These are phyloP conservation scores for Amphiprion clarkii DNA, from an alignment of 2,797 vertebrate species.

Conservation along the genomic window DNA sequence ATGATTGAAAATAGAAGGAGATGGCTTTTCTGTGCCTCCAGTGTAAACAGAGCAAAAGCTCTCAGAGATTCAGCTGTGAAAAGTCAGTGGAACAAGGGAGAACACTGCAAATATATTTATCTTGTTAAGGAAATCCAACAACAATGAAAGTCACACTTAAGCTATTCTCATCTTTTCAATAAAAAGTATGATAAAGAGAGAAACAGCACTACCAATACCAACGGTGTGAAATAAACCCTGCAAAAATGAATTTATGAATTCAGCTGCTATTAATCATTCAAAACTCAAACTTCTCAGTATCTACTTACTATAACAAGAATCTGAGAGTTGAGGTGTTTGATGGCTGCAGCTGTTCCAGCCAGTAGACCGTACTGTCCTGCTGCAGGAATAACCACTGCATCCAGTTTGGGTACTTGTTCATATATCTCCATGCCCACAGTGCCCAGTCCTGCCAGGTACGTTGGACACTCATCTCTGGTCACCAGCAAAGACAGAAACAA, in stretches of 20 bases:
- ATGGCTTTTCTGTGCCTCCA: conserved; percentile 10
- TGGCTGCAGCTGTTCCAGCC: conserved; percentile 88
- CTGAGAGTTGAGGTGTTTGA: conserved; percentile 90
- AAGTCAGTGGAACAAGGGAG: conserved; percentile 10
- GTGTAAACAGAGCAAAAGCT: conserved; percentile 43
- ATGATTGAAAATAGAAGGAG: conserved; percentile 7
- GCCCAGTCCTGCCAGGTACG: conserved; percentile 91
- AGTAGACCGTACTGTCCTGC: conserved; percentile 89
- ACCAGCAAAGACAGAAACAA: conserved; percentile 10
- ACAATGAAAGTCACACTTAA: conserved; percentile 27
- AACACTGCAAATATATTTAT: conserved; percentile 32
- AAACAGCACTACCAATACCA: background rate
- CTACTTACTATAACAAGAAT: conserved; percentile 90
- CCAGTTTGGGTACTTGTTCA: conserved; percentile 91
- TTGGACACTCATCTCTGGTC: conserved; percentile 86
- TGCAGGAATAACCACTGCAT: conserved; percentile 90
- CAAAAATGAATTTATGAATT: background rate
- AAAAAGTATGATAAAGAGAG: background rate
- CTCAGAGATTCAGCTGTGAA: conserved; percentile 10
- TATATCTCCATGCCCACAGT: conserved; percentile 91
- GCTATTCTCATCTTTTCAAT: conserved; percentile 10
- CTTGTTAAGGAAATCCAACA: conserved; percentile 29
- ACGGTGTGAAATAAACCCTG: background rate
- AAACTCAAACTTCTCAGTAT: background rate
- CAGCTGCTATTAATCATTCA: background rate